Evolutionary conservation across 2,113 vertebrate species (phyloP).

Genomic region (Sitta europaea): DNA sequence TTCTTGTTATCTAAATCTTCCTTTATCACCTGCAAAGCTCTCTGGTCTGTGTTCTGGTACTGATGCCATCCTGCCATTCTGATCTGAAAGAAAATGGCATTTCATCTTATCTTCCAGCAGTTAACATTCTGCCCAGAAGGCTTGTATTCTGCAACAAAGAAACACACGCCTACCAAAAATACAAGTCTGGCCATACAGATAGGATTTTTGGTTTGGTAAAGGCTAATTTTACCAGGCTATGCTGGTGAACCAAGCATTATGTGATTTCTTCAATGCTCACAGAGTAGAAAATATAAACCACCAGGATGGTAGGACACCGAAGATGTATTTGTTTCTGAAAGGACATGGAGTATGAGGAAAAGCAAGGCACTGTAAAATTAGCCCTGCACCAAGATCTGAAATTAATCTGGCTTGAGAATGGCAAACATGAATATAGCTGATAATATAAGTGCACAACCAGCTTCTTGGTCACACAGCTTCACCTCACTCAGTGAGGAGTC

Average conservation of each 20-base stretch:
- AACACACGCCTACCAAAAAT: background rate
- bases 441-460: accelerated
- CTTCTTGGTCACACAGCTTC: background rate
- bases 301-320: background rate
- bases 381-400: background rate
- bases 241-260: background rate
- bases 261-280: background rate
- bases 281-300: background rate
- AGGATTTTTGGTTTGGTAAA: background rate
- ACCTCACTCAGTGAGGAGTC: background rate
- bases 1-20: background rate
- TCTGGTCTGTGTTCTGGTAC: background rate
- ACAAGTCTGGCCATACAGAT: background rate
- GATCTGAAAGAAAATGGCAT: background rate
- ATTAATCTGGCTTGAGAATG: background rate
- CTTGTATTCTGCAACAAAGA: background rate
- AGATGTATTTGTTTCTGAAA: background rate
- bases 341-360: background rate
- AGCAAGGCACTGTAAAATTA: background rate
- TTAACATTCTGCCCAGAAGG: background rate
- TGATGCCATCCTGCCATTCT: background rate
- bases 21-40: background rate
- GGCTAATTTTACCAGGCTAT: background rate
- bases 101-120: background rate
- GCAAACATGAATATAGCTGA: background rate